Conservation (phyloP, 2,888 invertebrate species). For the Sphinx pinastri region DNA sequence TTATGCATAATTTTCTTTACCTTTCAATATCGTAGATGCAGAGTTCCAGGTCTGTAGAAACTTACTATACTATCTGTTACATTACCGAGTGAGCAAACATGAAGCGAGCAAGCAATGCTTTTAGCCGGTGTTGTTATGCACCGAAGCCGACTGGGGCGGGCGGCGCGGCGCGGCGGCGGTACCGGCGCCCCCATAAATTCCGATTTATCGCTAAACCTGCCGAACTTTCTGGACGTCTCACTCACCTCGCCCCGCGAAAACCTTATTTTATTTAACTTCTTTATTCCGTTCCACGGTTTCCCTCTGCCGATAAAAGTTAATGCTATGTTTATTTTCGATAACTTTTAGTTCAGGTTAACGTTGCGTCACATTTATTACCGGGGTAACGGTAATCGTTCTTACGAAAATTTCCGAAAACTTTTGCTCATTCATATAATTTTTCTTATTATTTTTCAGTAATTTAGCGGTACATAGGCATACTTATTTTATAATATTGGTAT, state of each 20-base stretch:
- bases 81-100: slow-evolving; percentile 38
- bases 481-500: no score
- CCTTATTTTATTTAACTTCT: slow-evolving; percentile 78
- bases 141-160: slow-evolving; percentile 37
- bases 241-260: slow-evolving; percentile 65
- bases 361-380: slow-evolving; percentile 28
- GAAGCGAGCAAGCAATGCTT: slow-evolving; percentile 55
- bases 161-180: slow-evolving; percentile 40
- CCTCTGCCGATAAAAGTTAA: slow-evolving; percentile 65
- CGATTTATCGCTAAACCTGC: slow-evolving; percentile 77
- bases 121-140: slow-evolving; percentile 59
- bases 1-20: slow-evolving; percentile 7
- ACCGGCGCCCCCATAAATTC: slow-evolving; percentile 73
- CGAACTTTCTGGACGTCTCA: slow-evolving; percentile 77
- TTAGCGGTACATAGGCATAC: no score
- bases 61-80: slow-evolving; percentile 34
- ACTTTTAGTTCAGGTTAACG: slow-evolving; percentile 30
- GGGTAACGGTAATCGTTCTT: slow-evolving; percentile 25
- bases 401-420: neutral
- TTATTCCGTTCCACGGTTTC: slow-evolving; percentile 60
- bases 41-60: neutral
- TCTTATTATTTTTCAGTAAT: neutral
- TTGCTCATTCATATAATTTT: neutral
- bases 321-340: slow-evolving; percentile 36
- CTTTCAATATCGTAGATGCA: slow-evolving; percentile 6